Evolutionary conservation across 1,140 invertebrate genomes (phyloP), one percentile per base, ranked within the genome.

Genomic region (Parapsyche elsis): DNA sequence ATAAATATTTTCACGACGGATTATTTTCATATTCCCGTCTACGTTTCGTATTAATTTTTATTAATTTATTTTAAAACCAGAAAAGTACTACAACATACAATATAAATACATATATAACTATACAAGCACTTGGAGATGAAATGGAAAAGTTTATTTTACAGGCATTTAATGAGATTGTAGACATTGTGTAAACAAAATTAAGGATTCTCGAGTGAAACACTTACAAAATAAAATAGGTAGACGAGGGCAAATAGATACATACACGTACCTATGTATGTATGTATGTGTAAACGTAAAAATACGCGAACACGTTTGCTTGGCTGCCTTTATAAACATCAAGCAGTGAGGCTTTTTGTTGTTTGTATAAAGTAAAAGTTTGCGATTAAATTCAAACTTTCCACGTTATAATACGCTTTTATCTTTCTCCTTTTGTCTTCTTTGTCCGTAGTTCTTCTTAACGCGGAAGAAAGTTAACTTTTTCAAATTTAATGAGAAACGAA

Each of bases 331-430:
- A 79, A 79, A 79, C 64, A 79, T 26, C 64, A 19, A 30, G 61
- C 24, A 75, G 57, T 24, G 71, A n/a, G 30, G 53, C 53, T 61
- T 80, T 44, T 64, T 74, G 64, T 74, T 74, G 49, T 80, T 70
- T 75, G 71, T 75, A 75, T 75, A 75, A 80, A 75, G 73, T n/a
- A 71, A 80, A 79, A 80, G 45, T 80, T 80, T 80, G 24, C 49
- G 71, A 80, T 80, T 80, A 80, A 80, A 80, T 80, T 80, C 45
- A 61, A 75, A 80, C 71, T 80, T 73, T 57, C 26, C 71, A 53
- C 38, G 71, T 80, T 77, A 49, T 80, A 80, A 80, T 80, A 80
- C 78, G 73, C 71, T 80, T 59, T 75, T 75, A 75, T 75, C 38
- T 75, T 61, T 74, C 19, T 75, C 57, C 71, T 70, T 74, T 80